Percentiles rank a stretch among this genome's conserved stretches.
Conservation (phyloP, 1,140 invertebrate species). For the Drosophila kikkawai region DNA sequence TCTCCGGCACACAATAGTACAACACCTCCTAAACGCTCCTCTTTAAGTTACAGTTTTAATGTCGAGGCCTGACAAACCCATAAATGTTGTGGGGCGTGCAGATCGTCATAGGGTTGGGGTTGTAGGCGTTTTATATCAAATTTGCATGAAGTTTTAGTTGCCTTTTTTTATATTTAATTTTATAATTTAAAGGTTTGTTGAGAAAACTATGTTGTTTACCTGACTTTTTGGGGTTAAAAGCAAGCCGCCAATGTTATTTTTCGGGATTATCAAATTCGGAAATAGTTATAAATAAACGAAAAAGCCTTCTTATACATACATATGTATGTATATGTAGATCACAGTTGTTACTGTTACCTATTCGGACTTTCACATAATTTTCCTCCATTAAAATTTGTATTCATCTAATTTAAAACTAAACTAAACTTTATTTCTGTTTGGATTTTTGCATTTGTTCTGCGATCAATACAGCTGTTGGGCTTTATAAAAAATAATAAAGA, state of each 20-base stretch:
- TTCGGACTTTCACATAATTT: too few relatives aligned
- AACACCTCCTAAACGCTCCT: constrained; percentile 77
- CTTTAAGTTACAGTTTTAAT: constrained; percentile 14
- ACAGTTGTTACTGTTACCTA: too few relatives aligned
- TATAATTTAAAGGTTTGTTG: too few relatives aligned
- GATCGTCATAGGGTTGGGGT: not conserved
- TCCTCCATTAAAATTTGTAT: too few relatives aligned
- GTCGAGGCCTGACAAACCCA: constrained; percentile 22
- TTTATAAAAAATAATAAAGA: too few relatives aligned
- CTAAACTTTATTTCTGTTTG: too few relatives aligned
- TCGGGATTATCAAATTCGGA: not conserved
- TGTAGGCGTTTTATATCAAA: constrained; percentile 43
- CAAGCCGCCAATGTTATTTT: not conserved
- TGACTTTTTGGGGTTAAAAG: not conserved
- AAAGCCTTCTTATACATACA: too few relatives aligned
- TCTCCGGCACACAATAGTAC: constrained; percentile 62
- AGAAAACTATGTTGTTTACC: not conserved
- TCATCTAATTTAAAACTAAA: too few relatives aligned
- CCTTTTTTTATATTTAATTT: constrained; percentile 3
- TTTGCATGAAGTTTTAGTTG: constrained; percentile 44
- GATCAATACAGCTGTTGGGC: too few relatives aligned
- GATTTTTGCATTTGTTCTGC: too few relatives aligned
- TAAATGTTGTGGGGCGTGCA: constrained; percentile 39
- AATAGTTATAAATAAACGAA: not conserved
- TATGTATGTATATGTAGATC: too few relatives aligned